Base-by-base conservation (phyloP, 2,888 invertebrate species). In the Phorcus lineatus region DNA sequence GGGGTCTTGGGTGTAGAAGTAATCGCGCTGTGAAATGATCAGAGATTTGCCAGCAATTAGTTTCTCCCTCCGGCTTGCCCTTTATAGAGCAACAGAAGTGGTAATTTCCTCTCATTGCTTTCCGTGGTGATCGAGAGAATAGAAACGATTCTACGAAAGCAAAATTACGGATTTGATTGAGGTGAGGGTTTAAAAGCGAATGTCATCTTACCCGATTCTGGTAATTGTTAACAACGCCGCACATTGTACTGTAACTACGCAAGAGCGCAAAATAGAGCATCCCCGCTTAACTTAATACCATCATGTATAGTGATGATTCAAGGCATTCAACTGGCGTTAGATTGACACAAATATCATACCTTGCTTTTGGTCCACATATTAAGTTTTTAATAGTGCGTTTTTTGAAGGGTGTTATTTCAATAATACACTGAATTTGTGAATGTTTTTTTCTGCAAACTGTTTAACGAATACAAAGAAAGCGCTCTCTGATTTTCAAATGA, bases 41-140 rank as follows among this genome's bases (percentile, higher is more conserved):
- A 70, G 70, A 70, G 70, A 70, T 70, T 70, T 70, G 40, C 40
- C 40, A 70, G 36, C 70, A 70, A 70, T 70, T 70, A 70, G 70
- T 70, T 19, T 4, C n/a, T 13, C 36, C 40, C 70, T 36, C 70
- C 11, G 36, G 31, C 36, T 17, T 19, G 70, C 19, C 40, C 70
- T 36, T 70, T 70, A 36, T n/a, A 16, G 70, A 13, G 36, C 11
- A 19, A 17, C 57, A 28, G 36, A 70, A 70, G 70, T 70, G 70
- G 70, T 40, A 70, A 70, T 70, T 70, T 70, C 19, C 36, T 36
- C 70, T 36, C n/a, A 11, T 36, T 36, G n/a, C 31, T 36, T 70
- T 19, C n/a, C 17, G 70, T 11, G 31, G 40, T 36, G 70, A 19
- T 70, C 17, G 17, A 70, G 40, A 36, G 19, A 70, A 70, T 70